Percentiles rank a stretch among this genome's conserved stretches.
phyloP scores from a whole-genome alignment of 1,140 invertebrate genomes.

The Apis cerana region DNA sequence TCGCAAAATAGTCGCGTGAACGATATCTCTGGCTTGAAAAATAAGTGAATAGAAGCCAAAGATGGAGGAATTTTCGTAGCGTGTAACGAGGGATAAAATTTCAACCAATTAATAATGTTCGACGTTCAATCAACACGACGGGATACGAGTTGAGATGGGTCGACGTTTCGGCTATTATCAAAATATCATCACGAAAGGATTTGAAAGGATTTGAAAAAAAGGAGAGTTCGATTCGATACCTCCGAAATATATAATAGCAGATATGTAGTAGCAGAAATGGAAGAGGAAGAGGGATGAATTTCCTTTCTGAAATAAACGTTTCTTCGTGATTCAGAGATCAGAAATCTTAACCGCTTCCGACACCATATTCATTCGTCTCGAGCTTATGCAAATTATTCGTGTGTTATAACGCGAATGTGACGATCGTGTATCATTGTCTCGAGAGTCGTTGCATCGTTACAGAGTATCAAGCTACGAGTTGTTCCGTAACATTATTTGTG shows the following conservation, averaged over 20 bases:
- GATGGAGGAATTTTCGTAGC: too few species aligned
- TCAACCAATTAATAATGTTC: background rate
- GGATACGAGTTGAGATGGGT: background rate
- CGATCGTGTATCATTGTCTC: background rate
- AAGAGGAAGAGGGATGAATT: too few species aligned
- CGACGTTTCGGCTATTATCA: too few species aligned
- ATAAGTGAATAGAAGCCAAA: conserved; percentile 15
- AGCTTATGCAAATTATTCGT: background rate
- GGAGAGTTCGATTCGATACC: too few species aligned
- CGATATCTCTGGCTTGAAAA: background rate
- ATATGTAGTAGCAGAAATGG: too few species aligned
- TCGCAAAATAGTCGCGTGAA: background rate
- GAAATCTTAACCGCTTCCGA: background rate
- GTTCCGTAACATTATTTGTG: background rate
- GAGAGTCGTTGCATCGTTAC: background rate
- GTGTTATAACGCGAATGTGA: background rate
- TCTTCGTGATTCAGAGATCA: background rate
- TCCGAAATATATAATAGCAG: too few species aligned
- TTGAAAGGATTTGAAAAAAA: too few species aligned
- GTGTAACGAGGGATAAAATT: background rate
- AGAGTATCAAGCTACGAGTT: background rate
- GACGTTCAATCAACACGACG: background rate
- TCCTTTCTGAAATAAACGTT: background rate
- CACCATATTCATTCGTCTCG: background rate
- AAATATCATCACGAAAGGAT: too few species aligned